phyloP scores from a whole-genome alignment of 2,113 vertebrate species.

The Nannobrachium achirus region DNA sequence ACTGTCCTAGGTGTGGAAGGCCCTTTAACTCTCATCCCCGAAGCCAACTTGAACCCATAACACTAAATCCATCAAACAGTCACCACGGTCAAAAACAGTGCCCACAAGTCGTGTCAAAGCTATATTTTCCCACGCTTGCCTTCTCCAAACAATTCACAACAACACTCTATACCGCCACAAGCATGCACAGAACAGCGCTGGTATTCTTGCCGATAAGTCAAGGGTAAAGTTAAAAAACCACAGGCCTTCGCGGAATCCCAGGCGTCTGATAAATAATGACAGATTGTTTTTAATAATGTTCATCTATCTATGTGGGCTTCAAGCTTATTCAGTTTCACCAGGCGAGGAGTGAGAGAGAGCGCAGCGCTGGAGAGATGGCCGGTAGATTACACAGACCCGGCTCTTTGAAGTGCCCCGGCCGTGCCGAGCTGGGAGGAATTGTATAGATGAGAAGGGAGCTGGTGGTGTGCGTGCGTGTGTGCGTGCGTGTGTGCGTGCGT shows the following conservation, averaged over 20 bases:
- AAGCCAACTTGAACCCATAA: too few relatives aligned
- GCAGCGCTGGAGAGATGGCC: conserved; percentile 38
- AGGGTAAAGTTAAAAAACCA: conserved; percentile 49
- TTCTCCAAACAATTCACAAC: conserved; percentile 16
- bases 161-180: conserved; percentile 25
- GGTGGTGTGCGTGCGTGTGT: neutral
- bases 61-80: neutral
- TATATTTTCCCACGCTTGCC: conserved; percentile 31
- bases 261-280: conserved; percentile 63
- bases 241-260: conserved; percentile 43
- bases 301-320: conserved; percentile 65
- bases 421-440: conserved; percentile 37
- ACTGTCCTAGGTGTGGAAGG: conserved; percentile 33
- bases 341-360: conserved; percentile 41
- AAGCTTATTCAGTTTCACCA: conserved; percentile 66
- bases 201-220: conserved; percentile 22
- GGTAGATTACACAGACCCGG: conserved; percentile 53
- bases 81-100: neutral
- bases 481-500: neutral
- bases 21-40: neutral
- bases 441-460: conserved; percentile 1
- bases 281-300: conserved; percentile 68
- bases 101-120: conserved; percentile 9
- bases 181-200: conserved; percentile 12
- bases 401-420: conserved; percentile 60